Evolutionary conservation across 2,113 vertebrate genomes (phyloP).

Genomic region (Neolamprologus fasciatus): DNA sequence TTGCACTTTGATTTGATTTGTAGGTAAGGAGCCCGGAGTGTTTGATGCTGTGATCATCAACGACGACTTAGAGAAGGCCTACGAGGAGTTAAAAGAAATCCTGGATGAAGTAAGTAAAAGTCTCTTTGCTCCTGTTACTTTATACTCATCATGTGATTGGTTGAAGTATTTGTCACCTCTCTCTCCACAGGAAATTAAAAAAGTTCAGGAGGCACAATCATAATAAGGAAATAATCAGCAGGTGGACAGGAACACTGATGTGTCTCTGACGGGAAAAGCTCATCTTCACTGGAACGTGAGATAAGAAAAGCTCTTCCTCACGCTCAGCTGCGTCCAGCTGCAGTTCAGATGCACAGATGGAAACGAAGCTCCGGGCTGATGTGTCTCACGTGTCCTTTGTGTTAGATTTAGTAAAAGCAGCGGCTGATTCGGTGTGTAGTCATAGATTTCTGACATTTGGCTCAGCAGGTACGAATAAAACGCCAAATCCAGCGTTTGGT

Average conservation of each 20-base stretch:
- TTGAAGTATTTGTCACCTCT: neutral
- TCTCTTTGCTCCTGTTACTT: neutral
- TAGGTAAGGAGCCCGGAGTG: conserved; percentile 87
- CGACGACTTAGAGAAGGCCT: conserved; percentile 85
- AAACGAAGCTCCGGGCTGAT: neutral
- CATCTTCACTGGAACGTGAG: neutral
- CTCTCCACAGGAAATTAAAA: conserved; percentile 65
- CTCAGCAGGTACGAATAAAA: neutral
- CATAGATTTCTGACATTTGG: neutral
- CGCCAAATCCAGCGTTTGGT: neutral
- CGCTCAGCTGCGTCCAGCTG: neutral
- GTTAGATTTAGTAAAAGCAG: neutral
- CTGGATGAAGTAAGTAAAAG: conserved; percentile 79
- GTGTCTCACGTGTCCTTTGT: neutral
- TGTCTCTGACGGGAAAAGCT: neutral
- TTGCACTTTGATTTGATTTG: neutral
- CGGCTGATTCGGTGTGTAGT: neutral
- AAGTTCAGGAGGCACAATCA: conserved; percentile 60
- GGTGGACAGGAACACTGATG: neutral
- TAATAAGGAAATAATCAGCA: conserved; percentile 1
- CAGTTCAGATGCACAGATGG: neutral
- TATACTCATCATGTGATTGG: fast-evolving
- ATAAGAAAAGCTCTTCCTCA: neutral
- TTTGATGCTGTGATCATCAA: conserved; percentile 90
- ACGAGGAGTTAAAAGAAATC: conserved; percentile 73